Percentiles rank a stretch among this genome's conserved stretches.
phyloP scores from a whole-genome alignment of 92 coral and sea anemone species.

The Chrysogorgia sp. region DNA sequence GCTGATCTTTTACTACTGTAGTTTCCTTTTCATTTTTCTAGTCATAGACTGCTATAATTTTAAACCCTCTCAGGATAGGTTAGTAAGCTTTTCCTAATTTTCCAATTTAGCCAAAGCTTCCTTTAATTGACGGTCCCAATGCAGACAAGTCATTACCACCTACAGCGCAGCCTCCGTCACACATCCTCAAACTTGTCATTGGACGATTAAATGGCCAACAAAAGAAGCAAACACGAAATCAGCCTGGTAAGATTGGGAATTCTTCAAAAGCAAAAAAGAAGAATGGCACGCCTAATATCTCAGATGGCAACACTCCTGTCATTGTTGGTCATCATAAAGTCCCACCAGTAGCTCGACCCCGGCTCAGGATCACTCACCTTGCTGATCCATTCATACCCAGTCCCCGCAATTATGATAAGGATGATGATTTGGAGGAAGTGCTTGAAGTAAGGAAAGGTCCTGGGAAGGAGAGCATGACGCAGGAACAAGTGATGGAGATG shows the following conservation, averaged over 20 bases:
- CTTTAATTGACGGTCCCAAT: slow-evolving; percentile 81
- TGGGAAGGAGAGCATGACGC: slow-evolving; percentile 69
- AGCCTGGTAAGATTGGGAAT: slow-evolving; percentile 51
- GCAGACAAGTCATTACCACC: slow-evolving; percentile 41
- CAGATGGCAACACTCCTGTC: slow-evolving; percentile 86
- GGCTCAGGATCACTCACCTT: slow-evolving; percentile 85
- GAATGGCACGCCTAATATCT: slow-evolving; percentile 75
- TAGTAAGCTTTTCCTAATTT: background rate
- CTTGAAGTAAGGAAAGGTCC: background rate
- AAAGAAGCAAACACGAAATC: slow-evolving; percentile 37
- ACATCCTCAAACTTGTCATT: slow-evolving; percentile 15
- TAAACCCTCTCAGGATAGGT: no score
- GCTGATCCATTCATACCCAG: slow-evolving; percentile 57
- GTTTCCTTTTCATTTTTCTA: background rate
- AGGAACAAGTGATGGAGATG: slow-evolving; percentile 97
- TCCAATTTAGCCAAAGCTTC: slow-evolving; percentile 67
- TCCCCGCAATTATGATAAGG: slow-evolving; percentile 8
- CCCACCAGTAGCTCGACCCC: slow-evolving; percentile 73
- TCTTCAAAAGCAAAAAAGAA: slow-evolving; percentile 60
- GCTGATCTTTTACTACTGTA: background rate
- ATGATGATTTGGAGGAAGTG: background rate
- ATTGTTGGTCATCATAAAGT: slow-evolving; percentile 93
- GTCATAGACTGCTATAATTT: background rate
- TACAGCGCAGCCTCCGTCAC: slow-evolving; percentile 47
- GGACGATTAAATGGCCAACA: slow-evolving; percentile 26